Evolutionary conservation across 1,140 invertebrate species (phyloP).

Genomic region (Linepithema humile): DNA sequence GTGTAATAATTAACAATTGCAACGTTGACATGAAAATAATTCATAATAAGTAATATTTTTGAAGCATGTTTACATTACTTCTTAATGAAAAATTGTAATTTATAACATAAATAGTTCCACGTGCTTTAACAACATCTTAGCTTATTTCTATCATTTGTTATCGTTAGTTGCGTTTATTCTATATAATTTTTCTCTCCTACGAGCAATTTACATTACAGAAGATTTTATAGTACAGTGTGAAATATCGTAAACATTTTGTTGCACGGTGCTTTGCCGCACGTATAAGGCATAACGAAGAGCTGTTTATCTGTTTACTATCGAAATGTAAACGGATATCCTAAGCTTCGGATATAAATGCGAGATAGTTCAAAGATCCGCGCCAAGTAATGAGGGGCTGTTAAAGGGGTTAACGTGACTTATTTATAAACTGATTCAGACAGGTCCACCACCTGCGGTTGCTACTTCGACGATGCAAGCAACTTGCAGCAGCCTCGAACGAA

Average conservation of each 20-base stretch:
- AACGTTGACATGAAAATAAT: neutral
- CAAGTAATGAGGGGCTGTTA: slow-evolving; percentile 49
- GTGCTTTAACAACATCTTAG: neutral
- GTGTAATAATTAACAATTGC: neutral
- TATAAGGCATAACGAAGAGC: slow-evolving; percentile 7
- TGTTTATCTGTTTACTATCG: neutral
- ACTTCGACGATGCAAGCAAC: slow-evolving; percentile 11
- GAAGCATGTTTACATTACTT: neutral
- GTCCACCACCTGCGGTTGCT: slow-evolving; percentile 33
- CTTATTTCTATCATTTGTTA: neutral
- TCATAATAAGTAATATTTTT: slow-evolving; percentile 5
- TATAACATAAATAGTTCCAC: neutral
- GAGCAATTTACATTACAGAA: neutral
- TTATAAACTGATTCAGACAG: slow-evolving; percentile 58
- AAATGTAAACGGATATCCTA: slow-evolving; percentile 19
- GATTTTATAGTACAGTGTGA: neutral
- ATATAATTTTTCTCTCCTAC: neutral
- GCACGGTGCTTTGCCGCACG: neutral
- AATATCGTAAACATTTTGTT: slow-evolving; percentile 13
- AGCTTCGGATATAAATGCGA: neutral
- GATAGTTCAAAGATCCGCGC: neutral
- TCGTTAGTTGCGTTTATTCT: neutral
- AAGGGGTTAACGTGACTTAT: slow-evolving; percentile 51
- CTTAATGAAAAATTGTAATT: neutral
- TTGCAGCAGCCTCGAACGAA: neutral